Percentiles rank a stretch among this genome's conserved stretches.
Conservation (phyloP, 1,140 invertebrate genomes). For the Mya arenaria region DNA sequence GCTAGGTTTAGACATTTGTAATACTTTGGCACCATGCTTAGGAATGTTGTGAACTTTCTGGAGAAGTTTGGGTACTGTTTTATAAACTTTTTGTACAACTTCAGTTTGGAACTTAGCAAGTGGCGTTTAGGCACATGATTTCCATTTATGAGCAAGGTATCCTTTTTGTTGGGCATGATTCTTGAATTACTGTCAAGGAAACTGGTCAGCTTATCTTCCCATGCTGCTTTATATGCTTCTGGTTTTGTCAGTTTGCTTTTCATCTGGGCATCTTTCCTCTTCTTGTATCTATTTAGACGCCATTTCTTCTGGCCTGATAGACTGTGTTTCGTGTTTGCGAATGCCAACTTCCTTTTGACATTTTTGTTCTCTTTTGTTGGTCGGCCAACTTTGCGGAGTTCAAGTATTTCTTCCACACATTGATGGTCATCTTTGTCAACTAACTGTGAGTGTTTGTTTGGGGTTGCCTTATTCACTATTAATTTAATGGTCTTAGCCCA, state of each 20-base stretch:
- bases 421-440: neutral
- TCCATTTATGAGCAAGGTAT: conserved; percentile 12
- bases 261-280: neutral
- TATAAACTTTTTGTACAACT: conserved; percentile 40
- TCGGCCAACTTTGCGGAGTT: neutral
- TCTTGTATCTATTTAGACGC: neutral
- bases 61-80: conserved; percentile 6
- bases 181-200: conserved; percentile 30
- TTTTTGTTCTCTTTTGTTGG: neutral
- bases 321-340: neutral
- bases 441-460: neutral
- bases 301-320: neutral
- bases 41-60: conserved; percentile 39
- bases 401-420: neutral
- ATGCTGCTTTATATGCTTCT: neutral
- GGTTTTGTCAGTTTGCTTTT: neutral
- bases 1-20: conserved; percentile 1
- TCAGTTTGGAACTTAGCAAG: conserved; percentile 12
- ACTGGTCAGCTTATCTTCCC: neutral
- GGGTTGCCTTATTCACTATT: neutral
- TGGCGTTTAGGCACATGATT: conserved; percentile 9
- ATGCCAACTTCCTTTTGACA: conserved; percentile 5
- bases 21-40: conserved; percentile 29
- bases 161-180: conserved; percentile 37
- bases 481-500: neutral